phyloP scores from a whole-genome alignment of 2,888 invertebrate species.

The Polydrusus pterygomalis region DNA sequence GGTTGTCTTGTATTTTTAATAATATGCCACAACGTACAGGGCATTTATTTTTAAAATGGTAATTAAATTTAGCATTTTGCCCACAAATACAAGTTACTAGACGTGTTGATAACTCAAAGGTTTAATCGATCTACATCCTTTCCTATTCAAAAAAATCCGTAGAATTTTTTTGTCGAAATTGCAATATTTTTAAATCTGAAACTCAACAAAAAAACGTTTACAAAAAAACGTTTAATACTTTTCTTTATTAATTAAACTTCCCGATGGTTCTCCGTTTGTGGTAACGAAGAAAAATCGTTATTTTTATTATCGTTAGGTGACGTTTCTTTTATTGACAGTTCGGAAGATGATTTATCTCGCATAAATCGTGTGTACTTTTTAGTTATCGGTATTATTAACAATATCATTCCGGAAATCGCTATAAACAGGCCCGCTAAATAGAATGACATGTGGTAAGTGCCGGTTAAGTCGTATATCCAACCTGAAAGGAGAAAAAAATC shows the following conservation, averaged over 20 bases:
- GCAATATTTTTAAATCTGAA: background rate
- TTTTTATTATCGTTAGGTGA: conserved; percentile 31
- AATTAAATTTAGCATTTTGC: no score
- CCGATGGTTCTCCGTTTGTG: conserved; percentile 21
- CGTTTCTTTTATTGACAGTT: conserved; percentile 58
- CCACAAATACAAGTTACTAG: no score
- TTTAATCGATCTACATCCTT: no score
- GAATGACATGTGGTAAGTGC: conserved; percentile 86
- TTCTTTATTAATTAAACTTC: background rate
- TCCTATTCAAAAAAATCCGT: no score
- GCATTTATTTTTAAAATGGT: no score
- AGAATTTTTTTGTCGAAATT: no score
- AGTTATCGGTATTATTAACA: conserved; percentile 71
- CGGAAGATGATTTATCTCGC: conserved; percentile 64
- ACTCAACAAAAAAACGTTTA: background rate
- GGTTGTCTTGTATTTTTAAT: no score
- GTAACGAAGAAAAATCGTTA: conserved; percentile 26
- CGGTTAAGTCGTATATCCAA: conserved; percentile 87
- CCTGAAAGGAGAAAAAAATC: conserved; percentile 74
- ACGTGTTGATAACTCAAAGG: no score
- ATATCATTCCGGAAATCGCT: conserved; percentile 81
- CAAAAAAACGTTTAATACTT: background rate
- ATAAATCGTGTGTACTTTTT: conserved; percentile 66
- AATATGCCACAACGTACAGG: no score
- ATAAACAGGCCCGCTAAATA: conserved; percentile 89